Conservation (phyloP, 2,113 vertebrate species). For the Lonchura striata region DNA sequence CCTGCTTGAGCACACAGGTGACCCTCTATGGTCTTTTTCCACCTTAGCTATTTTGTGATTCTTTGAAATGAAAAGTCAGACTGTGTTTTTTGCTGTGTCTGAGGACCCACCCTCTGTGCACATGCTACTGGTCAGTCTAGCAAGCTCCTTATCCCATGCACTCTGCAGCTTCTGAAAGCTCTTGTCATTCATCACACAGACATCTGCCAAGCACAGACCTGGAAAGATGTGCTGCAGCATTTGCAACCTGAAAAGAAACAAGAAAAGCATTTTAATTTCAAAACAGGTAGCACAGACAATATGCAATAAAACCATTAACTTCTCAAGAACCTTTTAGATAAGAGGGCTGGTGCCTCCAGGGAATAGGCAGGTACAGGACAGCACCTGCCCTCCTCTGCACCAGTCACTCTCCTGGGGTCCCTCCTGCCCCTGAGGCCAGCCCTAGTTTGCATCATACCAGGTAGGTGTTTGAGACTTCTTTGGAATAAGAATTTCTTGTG, state of each 20-base stretch:
- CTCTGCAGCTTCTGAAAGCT: neutral
- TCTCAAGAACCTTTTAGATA: rapidly evolving
- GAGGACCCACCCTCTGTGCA: neutral
- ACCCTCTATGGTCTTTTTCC: neutral
- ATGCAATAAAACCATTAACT: neutral
- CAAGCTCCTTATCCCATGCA: neutral
- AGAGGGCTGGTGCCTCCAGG: neutral
- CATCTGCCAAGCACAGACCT: neutral
- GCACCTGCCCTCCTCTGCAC: neutral
- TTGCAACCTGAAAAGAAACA: neutral
- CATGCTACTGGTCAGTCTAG: neutral
- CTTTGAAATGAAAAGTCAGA: neutral
- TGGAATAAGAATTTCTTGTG: neutral
- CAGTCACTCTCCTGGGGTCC: neutral
- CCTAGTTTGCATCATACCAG: neutral
- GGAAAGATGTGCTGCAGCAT: neutral
- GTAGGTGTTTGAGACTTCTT: neutral
- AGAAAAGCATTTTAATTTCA: neutral
- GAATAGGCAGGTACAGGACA: neutral
- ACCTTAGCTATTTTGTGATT: neutral
- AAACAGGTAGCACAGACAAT: neutral
- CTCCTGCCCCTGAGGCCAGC: neutral
- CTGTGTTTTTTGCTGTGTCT: neutral
- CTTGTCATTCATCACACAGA: neutral
- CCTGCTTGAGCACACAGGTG: neutral